Evolutionary conservation across 1,140 invertebrate genomes (phyloP).

Genomic region (Ostrea denselamellosa): DNA sequence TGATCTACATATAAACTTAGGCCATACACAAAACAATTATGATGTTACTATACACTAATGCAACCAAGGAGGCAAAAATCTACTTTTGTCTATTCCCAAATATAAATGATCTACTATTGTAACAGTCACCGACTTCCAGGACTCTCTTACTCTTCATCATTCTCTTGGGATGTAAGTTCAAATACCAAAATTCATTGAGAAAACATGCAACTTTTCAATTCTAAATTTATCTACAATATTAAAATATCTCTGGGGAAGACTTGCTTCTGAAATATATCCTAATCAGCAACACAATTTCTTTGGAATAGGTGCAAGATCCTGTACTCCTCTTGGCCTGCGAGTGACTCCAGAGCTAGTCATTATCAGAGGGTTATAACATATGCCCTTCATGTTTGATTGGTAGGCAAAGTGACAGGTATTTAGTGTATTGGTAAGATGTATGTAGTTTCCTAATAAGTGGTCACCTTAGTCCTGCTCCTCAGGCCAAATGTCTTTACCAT

Average conservation of each 20-base stretch:
- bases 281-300: too few species aligned
- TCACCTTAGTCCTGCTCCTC: slow-evolving; percentile 23
- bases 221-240: neutral
- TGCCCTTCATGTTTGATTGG: slow-evolving; percentile 14
- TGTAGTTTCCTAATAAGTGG: slow-evolving; percentile 27
- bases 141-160: neutral
- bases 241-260: too few species aligned
- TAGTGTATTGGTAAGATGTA: slow-evolving; percentile 32
- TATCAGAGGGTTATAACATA: neutral
- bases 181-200: neutral
- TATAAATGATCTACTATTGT: neutral
- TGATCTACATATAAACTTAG: neutral
- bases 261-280: too few species aligned
- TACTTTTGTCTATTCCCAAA: neutral
- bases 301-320: too few species aligned
- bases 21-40: neutral
- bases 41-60: neutral
- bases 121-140: neutral
- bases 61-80: neutral
- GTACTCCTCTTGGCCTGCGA: neutral
- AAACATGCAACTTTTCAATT: neutral
- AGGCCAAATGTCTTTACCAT: slow-evolving; percentile 29
- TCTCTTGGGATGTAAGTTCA: neutral
- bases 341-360: neutral
- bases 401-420: slow-evolving; percentile 20